Conservation (phyloP, 2,797 vertebrate species). For the Anabacerthia variegaticeps region DNA sequence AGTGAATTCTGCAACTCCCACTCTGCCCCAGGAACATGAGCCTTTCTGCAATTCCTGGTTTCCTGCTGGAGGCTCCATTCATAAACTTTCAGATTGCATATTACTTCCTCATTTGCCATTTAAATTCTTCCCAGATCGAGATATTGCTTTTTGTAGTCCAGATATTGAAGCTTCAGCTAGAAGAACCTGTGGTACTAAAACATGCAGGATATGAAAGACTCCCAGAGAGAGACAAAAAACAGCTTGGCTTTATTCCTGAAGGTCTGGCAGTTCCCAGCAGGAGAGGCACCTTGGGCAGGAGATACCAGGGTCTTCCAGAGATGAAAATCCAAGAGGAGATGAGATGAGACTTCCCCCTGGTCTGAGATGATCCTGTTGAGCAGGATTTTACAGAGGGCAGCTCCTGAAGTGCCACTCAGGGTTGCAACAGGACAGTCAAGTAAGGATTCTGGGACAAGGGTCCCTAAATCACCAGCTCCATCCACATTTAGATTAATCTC, state of each 20-base stretch:
- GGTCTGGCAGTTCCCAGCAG: neutral
- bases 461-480: neutral
- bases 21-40: neutral
- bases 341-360: neutral
- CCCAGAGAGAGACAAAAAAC: neutral
- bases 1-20: neutral
- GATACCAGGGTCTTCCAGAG: neutral
- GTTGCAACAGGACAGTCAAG: fast-evolving
- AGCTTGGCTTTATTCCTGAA: neutral
- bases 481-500: neutral
- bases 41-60: neutral
- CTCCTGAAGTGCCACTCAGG: neutral
- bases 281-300: fast-evolving
- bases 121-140: neutral
- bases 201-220: neutral
- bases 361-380: neutral
- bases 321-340: neutral
- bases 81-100: neutral
- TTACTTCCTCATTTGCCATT: neutral
- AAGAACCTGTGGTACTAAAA: neutral
- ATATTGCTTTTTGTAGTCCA: neutral
- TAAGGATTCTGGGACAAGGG: neutral
- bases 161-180: neutral
- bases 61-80: neutral
- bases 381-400: neutral